These are phyloP conservation scores for Struthio camelus DNA, from an alignment of 2,113 vertebrate genomes.

Conservation along the genomic window DNA sequence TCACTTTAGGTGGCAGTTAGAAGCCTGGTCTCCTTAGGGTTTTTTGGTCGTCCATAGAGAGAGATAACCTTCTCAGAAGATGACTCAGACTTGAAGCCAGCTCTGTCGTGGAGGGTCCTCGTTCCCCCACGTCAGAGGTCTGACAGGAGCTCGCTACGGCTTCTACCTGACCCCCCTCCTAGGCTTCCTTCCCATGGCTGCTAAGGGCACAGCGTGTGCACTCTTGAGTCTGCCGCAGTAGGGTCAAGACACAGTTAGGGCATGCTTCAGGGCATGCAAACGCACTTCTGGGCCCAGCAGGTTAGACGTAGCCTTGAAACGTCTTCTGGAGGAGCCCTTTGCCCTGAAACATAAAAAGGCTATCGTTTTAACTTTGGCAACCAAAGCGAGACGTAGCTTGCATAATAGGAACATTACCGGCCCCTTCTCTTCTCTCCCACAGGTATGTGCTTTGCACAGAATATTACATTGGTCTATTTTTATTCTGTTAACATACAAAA, in stretches of 20 bases:
- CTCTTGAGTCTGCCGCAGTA: rapidly evolving
- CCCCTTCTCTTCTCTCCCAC: neutral
- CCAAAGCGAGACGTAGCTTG: neutral
- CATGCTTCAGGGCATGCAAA: neutral
- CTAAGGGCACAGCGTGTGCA: neutral
- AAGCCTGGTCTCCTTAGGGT: no score
- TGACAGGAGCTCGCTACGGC: neutral
- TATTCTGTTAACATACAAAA: neutral
- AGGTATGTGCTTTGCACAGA: neutral
- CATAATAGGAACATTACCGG: neutral
- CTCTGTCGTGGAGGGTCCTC: no score
- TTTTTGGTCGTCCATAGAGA: no score
- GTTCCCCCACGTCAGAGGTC: neutral
- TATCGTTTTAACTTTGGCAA: neutral
- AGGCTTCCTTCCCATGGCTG: neutral
- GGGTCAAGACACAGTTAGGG: neutral
- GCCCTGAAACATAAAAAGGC: neutral
- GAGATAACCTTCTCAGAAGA: no score
- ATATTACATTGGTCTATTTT: neutral
- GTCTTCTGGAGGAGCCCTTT: neutral
- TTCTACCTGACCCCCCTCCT: neutral
- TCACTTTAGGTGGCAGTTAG: no score
- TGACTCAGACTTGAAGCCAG: no score
- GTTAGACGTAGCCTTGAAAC: neutral
- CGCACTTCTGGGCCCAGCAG: neutral